Evolutionary conservation across 2,797 vertebrate species (phyloP).

Genomic region (Leptoclinus maculatus): DNA sequence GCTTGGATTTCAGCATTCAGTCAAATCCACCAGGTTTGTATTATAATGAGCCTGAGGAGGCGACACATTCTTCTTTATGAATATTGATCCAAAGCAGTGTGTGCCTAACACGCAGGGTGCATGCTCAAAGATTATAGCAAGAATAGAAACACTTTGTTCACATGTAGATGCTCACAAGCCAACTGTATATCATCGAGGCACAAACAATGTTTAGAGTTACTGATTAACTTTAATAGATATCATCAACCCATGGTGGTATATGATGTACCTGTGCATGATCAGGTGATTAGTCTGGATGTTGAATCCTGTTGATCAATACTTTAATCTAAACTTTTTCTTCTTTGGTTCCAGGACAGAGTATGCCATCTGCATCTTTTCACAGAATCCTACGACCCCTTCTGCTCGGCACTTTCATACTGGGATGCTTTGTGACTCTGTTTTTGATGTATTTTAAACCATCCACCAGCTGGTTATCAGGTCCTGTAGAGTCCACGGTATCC

Average conservation of each 20-base stretch:
- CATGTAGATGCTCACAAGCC: not conserved
- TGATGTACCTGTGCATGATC: not conserved
- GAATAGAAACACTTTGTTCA: conserved; percentile 4
- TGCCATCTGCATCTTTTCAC: conserved; percentile 95
- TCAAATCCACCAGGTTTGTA: conserved; percentile 82
- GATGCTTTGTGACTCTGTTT: conserved; percentile 96
- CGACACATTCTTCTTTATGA: not conserved
- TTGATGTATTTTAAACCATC: conserved; percentile 98
- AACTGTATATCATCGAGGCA: conserved; percentile 17
- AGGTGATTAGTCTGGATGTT: conserved; percentile 2
- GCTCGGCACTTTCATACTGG: conserved; percentile 91
- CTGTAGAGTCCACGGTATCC: conserved; percentile 92
- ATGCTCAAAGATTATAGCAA: not conserved
- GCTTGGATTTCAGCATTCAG: conserved; percentile 79
- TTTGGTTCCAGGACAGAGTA: conserved; percentile 91
- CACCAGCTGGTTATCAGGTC: conserved; percentile 93
- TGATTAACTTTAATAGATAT: conserved; percentile 7
- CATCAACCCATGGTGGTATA: not conserved
- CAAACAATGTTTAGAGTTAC: conserved; percentile 14
- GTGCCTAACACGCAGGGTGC: not conserved
- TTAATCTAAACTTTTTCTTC: conserved; percentile 9
- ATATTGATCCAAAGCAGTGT: conserved; percentile 11
- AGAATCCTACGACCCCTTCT: conserved; percentile 97
- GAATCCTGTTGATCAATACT: conserved; percentile 23
- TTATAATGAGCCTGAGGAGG: not conserved